These are phyloP conservation scores for Drosophila colorata DNA, from an alignment of 2,888 invertebrate genomes.

Conservation along the genomic window DNA sequence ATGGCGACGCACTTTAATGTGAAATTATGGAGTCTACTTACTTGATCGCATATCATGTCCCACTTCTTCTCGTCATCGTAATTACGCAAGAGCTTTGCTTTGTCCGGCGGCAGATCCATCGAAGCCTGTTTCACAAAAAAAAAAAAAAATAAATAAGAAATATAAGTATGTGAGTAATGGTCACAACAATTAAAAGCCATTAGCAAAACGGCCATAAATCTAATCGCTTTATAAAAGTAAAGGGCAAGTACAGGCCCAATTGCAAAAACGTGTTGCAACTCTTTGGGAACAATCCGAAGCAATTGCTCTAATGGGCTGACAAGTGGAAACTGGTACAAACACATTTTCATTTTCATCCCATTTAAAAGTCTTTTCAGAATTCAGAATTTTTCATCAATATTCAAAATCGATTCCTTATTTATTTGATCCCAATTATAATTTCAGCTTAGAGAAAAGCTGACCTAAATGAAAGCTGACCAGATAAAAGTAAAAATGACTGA, in stretches of 20 bases:
- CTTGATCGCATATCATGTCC: slow-evolving; percentile 99
- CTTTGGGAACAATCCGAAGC: background rate
- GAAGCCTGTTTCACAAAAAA: slow-evolving; percentile 91
- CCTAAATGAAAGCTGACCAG: background rate
- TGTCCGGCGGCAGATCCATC: slow-evolving; percentile 99
- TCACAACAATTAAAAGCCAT: slow-evolving; percentile 38
- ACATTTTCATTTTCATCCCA: no score
- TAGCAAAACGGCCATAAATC: slow-evolving; percentile 27
- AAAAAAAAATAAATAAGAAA: slow-evolving; percentile 15
- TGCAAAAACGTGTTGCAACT: slow-evolving; percentile 4
- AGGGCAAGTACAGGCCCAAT: background rate
- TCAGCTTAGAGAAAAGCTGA: background rate
- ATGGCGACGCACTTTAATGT: slow-evolving; percentile 15
- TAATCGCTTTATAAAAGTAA: slow-evolving; percentile 3
- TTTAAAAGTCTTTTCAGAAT: background rate
- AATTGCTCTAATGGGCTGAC: background rate
- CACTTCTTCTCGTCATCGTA: slow-evolving; percentile 99
- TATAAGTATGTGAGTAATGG: slow-evolving; percentile 42
- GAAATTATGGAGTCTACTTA: slow-evolving; percentile 84
- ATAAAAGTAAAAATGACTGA: background rate
- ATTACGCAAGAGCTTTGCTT: slow-evolving; percentile 96
- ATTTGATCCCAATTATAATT: background rate
- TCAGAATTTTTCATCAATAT: background rate
- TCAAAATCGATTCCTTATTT: no score
- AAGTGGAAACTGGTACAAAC: no score